Evolutionary conservation across 92 coral and sea anemone genomes (phyloP), one percentile per base, ranked within the genome.

Genomic region (Siderastrea siderea): DNA sequence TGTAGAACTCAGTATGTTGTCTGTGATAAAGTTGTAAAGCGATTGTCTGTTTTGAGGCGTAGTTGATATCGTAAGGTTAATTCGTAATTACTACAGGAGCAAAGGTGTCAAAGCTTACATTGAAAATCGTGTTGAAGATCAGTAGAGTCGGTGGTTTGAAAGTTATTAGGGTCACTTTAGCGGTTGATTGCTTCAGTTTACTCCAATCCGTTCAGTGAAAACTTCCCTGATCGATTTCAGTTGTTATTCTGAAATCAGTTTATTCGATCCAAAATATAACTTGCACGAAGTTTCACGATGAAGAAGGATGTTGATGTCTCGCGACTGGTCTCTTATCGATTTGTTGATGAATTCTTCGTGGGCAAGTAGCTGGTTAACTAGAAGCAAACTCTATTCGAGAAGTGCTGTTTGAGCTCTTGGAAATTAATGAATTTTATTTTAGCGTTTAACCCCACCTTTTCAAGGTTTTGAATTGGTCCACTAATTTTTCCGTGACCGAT

Each of bases 381-480:
- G 38, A 26, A 26, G 38, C 38, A 26, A 12, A 14, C 5, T 61
- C 16, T 10, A 3, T 61, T 61, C 19, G 16, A 6, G 66, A 61
- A 61, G 65, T 61, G 4, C n/a, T 3, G 5, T n/a, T 61, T 67
- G 71, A 67, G 43, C 11, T 67, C 19, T 47, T 14, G 52, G 15
- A 70, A 70, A 47, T 14, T 13, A 70, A 46, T 47, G 19, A 70
- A 70, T 70, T 74, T 26, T 50, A n/a, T 57, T 10, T 47, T 17
- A 45, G n/a, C 53, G 73, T 59, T 82, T 11, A 66, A 70, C 78
- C 78, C 75, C 86, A 44, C 86, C 86, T 71, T 58, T n/a, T 16
- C 10, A 17, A 8, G 51, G 76, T 26, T 70, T 55, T 26, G 38
- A 26, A 26, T 26, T 53, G 86, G 78, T 47, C 47, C 68, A 57